Conservation (phyloP, 2,797 vertebrate genomes). For the Micromesistius poutassou region DNA sequence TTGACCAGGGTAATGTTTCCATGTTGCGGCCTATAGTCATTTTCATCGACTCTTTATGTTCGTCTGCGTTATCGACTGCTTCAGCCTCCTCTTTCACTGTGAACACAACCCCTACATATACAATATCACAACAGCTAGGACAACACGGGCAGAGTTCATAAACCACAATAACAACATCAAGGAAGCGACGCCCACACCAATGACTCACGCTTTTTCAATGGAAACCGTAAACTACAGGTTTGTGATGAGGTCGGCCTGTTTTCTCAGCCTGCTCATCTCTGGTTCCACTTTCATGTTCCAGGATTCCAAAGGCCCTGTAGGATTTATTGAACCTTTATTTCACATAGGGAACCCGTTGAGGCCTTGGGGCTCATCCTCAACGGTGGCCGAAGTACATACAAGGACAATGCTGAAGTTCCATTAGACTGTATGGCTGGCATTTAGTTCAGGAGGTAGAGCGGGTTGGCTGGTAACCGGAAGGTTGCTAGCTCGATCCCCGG, state of each 20-base stretch:
- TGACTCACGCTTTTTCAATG: not conserved
- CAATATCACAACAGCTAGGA: not conserved
- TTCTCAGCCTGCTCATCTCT: not conserved
- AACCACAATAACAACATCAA: not conserved
- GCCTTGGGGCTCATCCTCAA: too few relatives aligned
- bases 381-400: too few relatives aligned
- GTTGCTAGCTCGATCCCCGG: too few relatives aligned
- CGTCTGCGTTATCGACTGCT: not conserved
- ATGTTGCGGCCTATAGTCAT: not conserved
- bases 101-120: not conserved
- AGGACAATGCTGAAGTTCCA: too few relatives aligned
- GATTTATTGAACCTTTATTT: not conserved
- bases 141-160: not conserved
- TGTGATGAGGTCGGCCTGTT: not conserved
- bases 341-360: not conserved
- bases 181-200: not conserved
- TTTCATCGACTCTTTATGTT: constrained; percentile 1
- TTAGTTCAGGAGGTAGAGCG: too few relatives aligned
- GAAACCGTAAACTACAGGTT: not conserved
- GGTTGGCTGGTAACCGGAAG: too few relatives aligned
- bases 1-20: not conserved
- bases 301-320: not conserved
- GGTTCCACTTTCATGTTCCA: not conserved
- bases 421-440: too few relatives aligned
- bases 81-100: not conserved